phyloP scores from a whole-genome alignment of 2,797 vertebrate genomes.

The Poeciliopsis gracilis region DNA sequence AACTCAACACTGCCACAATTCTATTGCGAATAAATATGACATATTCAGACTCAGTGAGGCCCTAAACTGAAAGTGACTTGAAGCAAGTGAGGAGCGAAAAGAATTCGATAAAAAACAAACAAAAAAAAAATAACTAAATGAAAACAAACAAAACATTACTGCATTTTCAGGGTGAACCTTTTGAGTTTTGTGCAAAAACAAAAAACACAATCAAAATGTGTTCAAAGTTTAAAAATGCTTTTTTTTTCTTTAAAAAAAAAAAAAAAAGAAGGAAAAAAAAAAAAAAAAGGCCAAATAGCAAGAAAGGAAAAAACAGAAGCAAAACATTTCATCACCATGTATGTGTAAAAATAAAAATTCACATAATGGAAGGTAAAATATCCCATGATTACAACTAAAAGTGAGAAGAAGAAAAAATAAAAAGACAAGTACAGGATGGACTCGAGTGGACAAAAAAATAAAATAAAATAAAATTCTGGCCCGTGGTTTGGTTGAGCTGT shows the following conservation, averaged over 20 bases:
- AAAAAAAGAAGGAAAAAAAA: too few relatives aligned
- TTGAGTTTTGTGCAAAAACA: constrained; percentile 69
- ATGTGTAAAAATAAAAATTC: constrained; percentile 69
- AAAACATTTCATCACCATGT: constrained; percentile 68
- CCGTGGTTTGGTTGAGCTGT: constrained; percentile 76
- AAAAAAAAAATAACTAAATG: neutral
- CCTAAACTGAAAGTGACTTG: constrained; percentile 77
- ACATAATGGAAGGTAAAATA: constrained; percentile 68
- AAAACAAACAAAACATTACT: constrained; percentile 65
- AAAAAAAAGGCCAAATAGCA: constrained; percentile 62
- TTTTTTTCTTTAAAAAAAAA: constrained; percentile 1
- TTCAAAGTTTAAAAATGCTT: constrained; percentile 53
- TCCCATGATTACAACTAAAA: constrained; percentile 73
- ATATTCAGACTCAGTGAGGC: constrained; percentile 77
- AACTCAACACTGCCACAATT: constrained; percentile 73
- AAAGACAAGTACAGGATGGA: constrained; percentile 68
- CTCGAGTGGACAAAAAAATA: constrained; percentile 56
- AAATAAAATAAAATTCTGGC: constrained; percentile 56
- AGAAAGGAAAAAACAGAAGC: constrained; percentile 58
- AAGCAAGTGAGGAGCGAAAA: constrained; percentile 63
- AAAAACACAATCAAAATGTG: constrained; percentile 55
- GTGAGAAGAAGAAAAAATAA: constrained; percentile 29
- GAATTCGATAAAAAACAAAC: neutral
- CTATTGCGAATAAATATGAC: constrained; percentile 82
- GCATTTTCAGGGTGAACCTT: constrained; percentile 75